Evolutionary conservation across 2,797 vertebrate species (phyloP).

Genomic region (Pteronotus mesoamericanus): DNA sequence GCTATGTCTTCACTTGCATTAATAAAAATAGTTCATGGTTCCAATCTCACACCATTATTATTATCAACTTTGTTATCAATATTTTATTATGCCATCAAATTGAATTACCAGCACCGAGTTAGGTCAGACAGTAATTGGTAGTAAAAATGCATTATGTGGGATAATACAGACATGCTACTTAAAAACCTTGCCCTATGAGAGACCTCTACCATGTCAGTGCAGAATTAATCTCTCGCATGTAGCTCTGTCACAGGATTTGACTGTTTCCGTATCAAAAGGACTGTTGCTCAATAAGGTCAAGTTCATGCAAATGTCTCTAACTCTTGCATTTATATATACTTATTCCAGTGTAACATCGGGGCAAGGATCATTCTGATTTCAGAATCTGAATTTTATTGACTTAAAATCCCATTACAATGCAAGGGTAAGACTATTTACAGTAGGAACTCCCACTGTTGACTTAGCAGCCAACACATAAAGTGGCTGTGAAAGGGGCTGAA

Average conservation of each 20-base stretch:
- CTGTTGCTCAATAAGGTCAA: slow-evolving; percentile 17
- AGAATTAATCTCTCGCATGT: background rate
- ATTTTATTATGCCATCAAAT: slow-evolving; percentile 66
- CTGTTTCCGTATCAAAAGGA: slow-evolving; percentile 37
- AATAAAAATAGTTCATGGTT: slow-evolving; percentile 49
- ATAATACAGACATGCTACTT: slow-evolving; percentile 34
- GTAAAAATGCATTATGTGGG: slow-evolving; percentile 54
- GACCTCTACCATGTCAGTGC: background rate
- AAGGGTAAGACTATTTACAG: background rate
- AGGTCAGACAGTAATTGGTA: slow-evolving; percentile 58
- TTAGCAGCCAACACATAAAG: background rate
- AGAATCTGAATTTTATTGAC: slow-evolving; percentile 49
- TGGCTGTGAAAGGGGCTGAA: background rate
- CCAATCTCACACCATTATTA: slow-evolving; percentile 41
- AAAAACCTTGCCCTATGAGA: slow-evolving; percentile 7
- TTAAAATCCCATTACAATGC: background rate
- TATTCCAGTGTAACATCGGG: background rate
- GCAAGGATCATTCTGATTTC: slow-evolving; percentile 1
- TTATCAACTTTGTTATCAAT: slow-evolving; percentile 66
- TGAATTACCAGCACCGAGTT: slow-evolving; percentile 58
- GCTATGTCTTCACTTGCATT: slow-evolving; percentile 2
- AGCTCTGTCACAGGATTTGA: background rate
- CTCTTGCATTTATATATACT: slow-evolving; percentile 1
- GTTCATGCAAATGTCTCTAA: slow-evolving; percentile 43
- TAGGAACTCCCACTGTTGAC: background rate